Conservation (phyloP, 1,140 invertebrate species). For the Doryteuthis pealeii region DNA sequence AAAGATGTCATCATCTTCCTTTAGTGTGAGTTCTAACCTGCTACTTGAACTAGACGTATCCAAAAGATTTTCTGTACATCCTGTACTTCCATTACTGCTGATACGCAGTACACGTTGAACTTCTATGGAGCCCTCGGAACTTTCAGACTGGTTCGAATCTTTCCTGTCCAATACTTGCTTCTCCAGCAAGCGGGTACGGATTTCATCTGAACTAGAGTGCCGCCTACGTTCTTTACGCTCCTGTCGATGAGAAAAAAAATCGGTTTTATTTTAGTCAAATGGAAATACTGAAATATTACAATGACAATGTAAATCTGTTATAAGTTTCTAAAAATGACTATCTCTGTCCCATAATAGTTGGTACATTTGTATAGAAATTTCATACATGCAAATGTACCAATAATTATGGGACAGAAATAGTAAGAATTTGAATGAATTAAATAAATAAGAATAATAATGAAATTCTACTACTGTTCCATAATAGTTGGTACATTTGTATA, state of each 20-base stretch:
- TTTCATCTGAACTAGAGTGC: conserved; percentile 54
- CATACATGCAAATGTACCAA: no score
- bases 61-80: conserved; percentile 22
- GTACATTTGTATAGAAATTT: no score
- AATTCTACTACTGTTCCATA: no score
- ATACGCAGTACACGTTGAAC: conserved; percentile 35
- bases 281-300: no score
- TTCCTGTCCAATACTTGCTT: conserved; percentile 48
- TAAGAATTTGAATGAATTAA: no score
- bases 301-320: no score
- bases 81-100: conserved; percentile 11
- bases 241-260: neutral
- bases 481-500: no score
- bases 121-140: conserved; percentile 50
- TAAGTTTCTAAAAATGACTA: no score
- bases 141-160: conserved; percentile 54
- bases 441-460: no score
- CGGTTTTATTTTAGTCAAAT: no score
- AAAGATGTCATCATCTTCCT: conserved; percentile 46
- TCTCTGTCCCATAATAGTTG: no score
- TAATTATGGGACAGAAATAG: no score
- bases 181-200: conserved; percentile 45
- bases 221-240: conserved; percentile 44
- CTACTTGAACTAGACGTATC: conserved; percentile 2
- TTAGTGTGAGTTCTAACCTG: conserved; percentile 26